Evolutionary conservation across 2,113 vertebrate genomes (phyloP).

Genomic region (Pseudolaguvia tuberculata): DNA sequence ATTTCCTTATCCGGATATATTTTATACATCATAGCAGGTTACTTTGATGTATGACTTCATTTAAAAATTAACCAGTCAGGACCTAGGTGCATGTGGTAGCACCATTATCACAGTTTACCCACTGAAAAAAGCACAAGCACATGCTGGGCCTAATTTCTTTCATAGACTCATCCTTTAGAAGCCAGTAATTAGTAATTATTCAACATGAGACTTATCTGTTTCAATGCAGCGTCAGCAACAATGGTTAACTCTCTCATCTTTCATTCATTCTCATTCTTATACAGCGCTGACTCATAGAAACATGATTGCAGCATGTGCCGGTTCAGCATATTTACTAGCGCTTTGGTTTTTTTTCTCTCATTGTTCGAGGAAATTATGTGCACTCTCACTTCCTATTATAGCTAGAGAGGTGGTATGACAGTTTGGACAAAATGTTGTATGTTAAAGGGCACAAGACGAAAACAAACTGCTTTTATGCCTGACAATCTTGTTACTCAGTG

Average conservation of each 20-base stretch:
- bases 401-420: neutral
- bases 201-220: neutral
- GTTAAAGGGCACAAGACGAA: neutral
- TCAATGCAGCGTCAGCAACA: neutral
- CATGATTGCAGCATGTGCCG: neutral
- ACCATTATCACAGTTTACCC: neutral
- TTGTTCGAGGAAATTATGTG: constrained; percentile 5
- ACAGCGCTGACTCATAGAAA: neutral
- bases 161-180: neutral
- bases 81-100: neutral
- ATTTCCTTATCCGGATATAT: too few species aligned
- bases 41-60: too few species aligned
- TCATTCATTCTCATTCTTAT: too few species aligned
- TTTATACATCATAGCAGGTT: too few species aligned
- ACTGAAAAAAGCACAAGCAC: neutral
- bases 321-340: neutral
- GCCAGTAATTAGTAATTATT: neutral
- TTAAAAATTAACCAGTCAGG: neutral
- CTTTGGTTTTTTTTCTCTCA: too few species aligned
- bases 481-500: neutral
- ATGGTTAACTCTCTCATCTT: neutral
- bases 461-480: neutral
- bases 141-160: neutral
- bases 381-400: constrained; percentile 13
- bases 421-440: neutral